Conservation (phyloP, 1,140 invertebrate species). For the Drosophila mayri region DNA sequence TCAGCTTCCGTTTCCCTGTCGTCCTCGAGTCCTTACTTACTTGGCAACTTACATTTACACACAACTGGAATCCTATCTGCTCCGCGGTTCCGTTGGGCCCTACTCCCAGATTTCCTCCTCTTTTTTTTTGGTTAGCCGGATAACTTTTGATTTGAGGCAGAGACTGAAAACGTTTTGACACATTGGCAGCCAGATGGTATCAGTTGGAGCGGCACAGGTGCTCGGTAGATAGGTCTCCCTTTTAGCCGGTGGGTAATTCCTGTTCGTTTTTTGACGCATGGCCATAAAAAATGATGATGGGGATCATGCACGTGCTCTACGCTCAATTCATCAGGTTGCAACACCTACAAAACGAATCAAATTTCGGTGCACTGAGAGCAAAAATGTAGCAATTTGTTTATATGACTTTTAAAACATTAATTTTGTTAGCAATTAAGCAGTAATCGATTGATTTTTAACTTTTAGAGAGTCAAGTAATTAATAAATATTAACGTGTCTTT, state of each 20-base stretch:
- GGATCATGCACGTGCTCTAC: constrained; percentile 79
- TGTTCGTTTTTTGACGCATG: constrained; percentile 75
- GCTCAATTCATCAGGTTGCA: constrained; percentile 78
- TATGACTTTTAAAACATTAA: neutral
- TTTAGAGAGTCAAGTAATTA: too few species aligned
- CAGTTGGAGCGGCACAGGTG: neutral
- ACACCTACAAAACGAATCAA: constrained; percentile 57
- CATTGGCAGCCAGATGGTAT: constrained; percentile 52
- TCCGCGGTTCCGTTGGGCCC: neutral
- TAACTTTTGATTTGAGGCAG: constrained; percentile 55
- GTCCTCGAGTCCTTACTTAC: constrained; percentile 19
- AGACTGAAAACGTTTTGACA: constrained; percentile 66
- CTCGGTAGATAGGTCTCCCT: neutral
- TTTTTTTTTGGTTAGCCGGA: neutral
- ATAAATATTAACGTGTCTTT: too few species aligned
- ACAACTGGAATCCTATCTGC: constrained; percentile 33
- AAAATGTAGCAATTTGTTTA: neutral
- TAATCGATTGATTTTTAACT: neutral
- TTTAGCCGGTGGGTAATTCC: constrained; percentile 23
- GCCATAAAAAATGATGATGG: constrained; percentile 81
- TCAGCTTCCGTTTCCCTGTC: constrained; percentile 52
- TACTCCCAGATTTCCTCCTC: neutral
- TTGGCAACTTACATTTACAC: constrained; percentile 13
- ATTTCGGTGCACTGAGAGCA: constrained; percentile 2
- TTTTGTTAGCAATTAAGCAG: neutral